Conservation (phyloP, 2,888 invertebrate genomes). For the Chrysolina americana region DNA sequence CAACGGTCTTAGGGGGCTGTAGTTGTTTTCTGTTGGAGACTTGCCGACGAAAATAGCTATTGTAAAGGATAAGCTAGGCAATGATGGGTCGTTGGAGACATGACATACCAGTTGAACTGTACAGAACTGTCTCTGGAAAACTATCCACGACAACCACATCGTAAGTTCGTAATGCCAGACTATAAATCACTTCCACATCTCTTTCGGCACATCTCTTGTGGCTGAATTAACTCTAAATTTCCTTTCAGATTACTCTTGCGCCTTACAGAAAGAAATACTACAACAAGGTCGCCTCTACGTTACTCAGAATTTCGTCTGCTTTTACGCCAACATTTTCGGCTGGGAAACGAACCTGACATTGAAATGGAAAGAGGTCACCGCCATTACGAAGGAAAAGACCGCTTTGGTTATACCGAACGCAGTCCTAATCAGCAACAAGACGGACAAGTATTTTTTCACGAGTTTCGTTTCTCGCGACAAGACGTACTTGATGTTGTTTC, state of each 20-base stretch:
- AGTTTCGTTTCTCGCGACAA: conserved; percentile 96
- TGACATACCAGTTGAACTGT: too few species aligned
- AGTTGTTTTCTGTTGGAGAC: too few species aligned
- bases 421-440: conserved; percentile 85
- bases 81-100: too few species aligned
- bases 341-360: conserved; percentile 93
- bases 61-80: too few species aligned
- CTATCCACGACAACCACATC: too few species aligned
- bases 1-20: too few species aligned
- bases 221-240: conserved; percentile 28
- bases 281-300: conserved; percentile 96
- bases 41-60: too few species aligned
- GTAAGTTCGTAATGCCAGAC: too few species aligned
- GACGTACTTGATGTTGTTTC: conserved; percentile 94
- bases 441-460: conserved; percentile 93
- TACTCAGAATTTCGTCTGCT: conserved; percentile 95
- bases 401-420: conserved; percentile 97
- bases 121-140: too few species aligned
- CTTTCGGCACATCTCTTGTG: not conserved
- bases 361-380: conserved; percentile 91
- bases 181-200: not conserved
- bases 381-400: conserved; percentile 96
- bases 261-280: conserved; percentile 95
- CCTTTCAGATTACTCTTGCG: conserved; percentile 94
- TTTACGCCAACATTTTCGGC: conserved; percentile 97